phyloP scores from a whole-genome alignment of 2,113 vertebrate genomes.

The Forbesichthys agassizii region DNA sequence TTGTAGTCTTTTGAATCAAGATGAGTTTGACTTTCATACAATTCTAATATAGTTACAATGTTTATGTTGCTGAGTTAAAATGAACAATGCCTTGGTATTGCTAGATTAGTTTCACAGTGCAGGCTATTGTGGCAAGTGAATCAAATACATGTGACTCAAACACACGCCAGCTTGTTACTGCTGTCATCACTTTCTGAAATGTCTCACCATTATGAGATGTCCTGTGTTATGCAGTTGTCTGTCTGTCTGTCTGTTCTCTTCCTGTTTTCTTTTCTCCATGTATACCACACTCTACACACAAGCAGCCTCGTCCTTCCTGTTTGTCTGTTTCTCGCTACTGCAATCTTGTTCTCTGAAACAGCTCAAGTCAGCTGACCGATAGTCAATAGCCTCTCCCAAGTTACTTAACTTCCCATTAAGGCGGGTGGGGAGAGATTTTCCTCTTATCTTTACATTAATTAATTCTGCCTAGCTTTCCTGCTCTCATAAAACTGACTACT shows the following conservation, averaged over 20 bases:
- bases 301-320: background rate
- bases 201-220: background rate
- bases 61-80: no score
- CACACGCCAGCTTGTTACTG: background rate
- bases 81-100: no score
- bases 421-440: background rate
- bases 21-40: no score
- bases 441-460: background rate
- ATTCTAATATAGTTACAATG: no score
- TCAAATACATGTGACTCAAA: background rate
- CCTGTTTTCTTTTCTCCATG: background rate
- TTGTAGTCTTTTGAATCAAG: no score
- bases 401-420: conserved; percentile 4
- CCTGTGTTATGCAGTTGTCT: conserved; percentile 10
- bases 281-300: background rate
- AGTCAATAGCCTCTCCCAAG: background rate
- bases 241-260: conserved; percentile 23
- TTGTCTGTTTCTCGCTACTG: background rate
- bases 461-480: background rate
- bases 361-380: background rate
- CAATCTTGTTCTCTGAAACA: background rate
- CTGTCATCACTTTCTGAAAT: background rate
- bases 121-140: background rate
- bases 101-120: no score
- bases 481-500: background rate